A percentile compares a stretch with the other conserved stretches of the same genome.
phyloP scores from a whole-genome alignment of 64 coral and sea anemone species.

The Catalaphyllia jardinei region DNA sequence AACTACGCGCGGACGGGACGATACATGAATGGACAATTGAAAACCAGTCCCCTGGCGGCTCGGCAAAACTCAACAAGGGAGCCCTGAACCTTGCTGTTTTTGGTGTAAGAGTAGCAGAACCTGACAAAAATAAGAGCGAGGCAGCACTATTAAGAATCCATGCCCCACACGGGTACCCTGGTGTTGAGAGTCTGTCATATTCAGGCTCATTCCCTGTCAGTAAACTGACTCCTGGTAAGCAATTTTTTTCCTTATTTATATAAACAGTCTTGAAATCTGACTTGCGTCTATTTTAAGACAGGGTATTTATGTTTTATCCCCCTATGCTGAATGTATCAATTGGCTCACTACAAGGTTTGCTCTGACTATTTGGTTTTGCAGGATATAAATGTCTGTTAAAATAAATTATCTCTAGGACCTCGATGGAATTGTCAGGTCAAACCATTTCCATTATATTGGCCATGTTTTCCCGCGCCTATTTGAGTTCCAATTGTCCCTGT shows the following conservation, averaged over 20 bases:
- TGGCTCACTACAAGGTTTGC: no score
- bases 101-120: conserved; percentile 70
- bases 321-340: no score
- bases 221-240: conserved; percentile 75
- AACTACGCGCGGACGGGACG: conserved; percentile 84
- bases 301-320: no score
- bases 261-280: neutral
- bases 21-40: conserved; percentile 95
- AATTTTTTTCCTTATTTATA: neutral
- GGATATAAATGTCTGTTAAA: no score
- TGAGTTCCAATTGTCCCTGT: no score
- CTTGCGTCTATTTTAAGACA: no score
- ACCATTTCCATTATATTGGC: no score
- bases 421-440: no score
- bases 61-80: conserved; percentile 90
- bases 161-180: conserved; percentile 82
- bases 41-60: conserved; percentile 93
- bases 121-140: conserved; percentile 31
- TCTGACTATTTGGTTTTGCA: no score
- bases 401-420: no score
- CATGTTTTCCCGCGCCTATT: no score
- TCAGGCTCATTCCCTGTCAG: conserved; percentile 86
- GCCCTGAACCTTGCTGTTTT: conserved; percentile 80
- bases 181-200: conserved; percentile 78
- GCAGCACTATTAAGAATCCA: conserved; percentile 71